Conservation (phyloP, 1,140 invertebrate species). For the Himalopsyche phryganea region DNA sequence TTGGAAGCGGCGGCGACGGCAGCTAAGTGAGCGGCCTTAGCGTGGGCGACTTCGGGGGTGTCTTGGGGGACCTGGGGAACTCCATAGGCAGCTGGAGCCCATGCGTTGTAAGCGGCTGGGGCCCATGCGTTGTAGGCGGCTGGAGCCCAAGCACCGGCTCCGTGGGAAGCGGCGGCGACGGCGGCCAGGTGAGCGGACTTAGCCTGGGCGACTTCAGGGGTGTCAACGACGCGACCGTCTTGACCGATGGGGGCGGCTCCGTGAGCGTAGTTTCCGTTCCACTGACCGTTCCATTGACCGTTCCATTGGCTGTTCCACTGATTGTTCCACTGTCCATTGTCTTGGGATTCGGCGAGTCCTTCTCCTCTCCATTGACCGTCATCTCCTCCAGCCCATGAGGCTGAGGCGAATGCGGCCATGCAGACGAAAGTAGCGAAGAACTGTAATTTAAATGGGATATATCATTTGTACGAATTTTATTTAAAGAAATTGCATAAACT, state of each 20-base stretch:
- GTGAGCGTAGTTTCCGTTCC: constrained; percentile 31
- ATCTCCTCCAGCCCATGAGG: neutral
- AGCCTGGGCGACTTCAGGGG: constrained; percentile 47
- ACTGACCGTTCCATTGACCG: constrained; percentile 22
- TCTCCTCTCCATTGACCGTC: constrained; percentile 17
- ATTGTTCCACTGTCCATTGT: neutral
- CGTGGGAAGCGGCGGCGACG: constrained; percentile 36
- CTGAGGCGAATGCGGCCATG: no score
- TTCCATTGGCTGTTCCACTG: constrained; percentile 26
- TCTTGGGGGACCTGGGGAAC: constrained; percentile 26
- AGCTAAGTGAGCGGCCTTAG: constrained; percentile 27
- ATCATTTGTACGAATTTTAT: no score
- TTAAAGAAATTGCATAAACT: no score
- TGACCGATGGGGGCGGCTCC: constrained; percentile 32
- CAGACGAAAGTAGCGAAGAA: no score
- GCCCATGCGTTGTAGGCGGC: constrained; percentile 32
- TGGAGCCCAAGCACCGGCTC: constrained; percentile 24
- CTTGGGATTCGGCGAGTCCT: constrained; percentile 21
- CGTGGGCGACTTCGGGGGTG: constrained; percentile 27
- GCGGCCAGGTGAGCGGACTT: constrained; percentile 44
- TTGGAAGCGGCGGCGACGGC: constrained; percentile 18
- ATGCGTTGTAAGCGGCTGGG: constrained; percentile 23
- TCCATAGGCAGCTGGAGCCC: constrained; percentile 36
- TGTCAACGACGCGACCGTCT: constrained; percentile 43
- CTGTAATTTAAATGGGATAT: no score